phyloP scores from a whole-genome alignment of 2,888 invertebrate species.

The Eilema caniola region DNA sequence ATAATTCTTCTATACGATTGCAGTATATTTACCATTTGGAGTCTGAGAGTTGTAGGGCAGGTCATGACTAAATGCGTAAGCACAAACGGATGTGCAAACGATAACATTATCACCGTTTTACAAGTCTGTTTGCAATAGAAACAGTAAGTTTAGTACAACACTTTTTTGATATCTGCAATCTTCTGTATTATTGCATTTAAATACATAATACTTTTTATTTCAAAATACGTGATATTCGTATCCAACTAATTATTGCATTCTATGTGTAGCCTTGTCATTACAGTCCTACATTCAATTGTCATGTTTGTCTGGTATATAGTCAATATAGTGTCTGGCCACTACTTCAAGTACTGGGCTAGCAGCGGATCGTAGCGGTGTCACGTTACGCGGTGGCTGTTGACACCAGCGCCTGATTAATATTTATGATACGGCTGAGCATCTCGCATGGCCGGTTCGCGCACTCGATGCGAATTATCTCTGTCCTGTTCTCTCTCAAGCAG shows the following conservation, averaged over 20 bases:
- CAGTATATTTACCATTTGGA: slow-evolving; percentile 70
- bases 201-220: slow-evolving; percentile 15
- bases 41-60: slow-evolving; percentile 79
- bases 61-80: slow-evolving; percentile 83
- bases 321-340: slow-evolving; percentile 70
- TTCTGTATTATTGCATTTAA: slow-evolving; percentile 26
- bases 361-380: slow-evolving; percentile 83
- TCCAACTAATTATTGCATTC: slow-evolving; percentile 28
- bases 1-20: slow-evolving; percentile 58
- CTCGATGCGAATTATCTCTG: slow-evolving; percentile 79
- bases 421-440: slow-evolving; percentile 87
- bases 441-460: slow-evolving; percentile 85
- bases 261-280: slow-evolving; percentile 45
- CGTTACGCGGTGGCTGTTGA: slow-evolving; percentile 87
- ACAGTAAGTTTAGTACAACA: slow-evolving; percentile 52
- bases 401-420: slow-evolving; percentile 87
- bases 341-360: slow-evolving; percentile 78
- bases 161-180: slow-evolving; percentile 52
- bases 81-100: slow-evolving; percentile 80
- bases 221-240: slow-evolving; percentile 12
- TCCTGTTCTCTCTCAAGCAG: slow-evolving; percentile 71
- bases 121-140: slow-evolving; percentile 54
- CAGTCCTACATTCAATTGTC: slow-evolving; percentile 50
- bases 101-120: slow-evolving; percentile 76
- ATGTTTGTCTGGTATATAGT: slow-evolving; percentile 62